These are phyloP conservation scores for Isurus oxyrinchus DNA, from an alignment of 2,113 vertebrate genomes.

Conservation along the genomic window DNA sequence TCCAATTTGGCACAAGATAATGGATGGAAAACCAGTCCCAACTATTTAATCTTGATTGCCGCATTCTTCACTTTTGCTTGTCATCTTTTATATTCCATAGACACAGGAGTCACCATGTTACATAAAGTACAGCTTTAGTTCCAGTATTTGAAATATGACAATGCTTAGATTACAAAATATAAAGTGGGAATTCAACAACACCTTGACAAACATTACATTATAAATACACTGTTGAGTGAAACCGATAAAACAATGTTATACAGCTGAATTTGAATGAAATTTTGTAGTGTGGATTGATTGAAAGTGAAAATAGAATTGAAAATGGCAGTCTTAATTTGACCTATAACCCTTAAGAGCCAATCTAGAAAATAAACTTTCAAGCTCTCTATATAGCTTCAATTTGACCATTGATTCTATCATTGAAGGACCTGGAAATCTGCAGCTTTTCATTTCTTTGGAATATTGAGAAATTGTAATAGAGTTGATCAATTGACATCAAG, in stretches of 20 bases:
- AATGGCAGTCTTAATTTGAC: constrained; percentile 10
- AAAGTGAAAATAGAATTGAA: constrained; percentile 3
- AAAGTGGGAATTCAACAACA: background rate
- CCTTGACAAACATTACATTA: background rate
- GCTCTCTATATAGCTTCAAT: background rate
- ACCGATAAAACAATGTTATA: background rate
- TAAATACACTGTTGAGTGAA: background rate
- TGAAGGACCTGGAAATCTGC: background rate
- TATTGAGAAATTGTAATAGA: background rate
- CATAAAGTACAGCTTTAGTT: background rate
- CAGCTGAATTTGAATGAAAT: background rate
- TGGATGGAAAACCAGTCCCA: background rate
- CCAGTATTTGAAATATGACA: background rate
- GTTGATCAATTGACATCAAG: background rate
- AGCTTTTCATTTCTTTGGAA: background rate
- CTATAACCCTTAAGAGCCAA: constrained; percentile 9
- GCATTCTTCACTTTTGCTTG: background rate
- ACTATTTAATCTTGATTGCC: background rate
- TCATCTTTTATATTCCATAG: background rate
- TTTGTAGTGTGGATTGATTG: background rate
- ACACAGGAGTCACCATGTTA: background rate
- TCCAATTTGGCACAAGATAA: background rate
- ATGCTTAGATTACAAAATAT: constrained; percentile 7
- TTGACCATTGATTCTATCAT: background rate
- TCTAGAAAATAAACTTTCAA: background rate